Evolutionary conservation across 1,140 invertebrate species (phyloP), one percentile per base, ranked within the genome.

Genomic region (Drosophila lacteicornis): DNA sequence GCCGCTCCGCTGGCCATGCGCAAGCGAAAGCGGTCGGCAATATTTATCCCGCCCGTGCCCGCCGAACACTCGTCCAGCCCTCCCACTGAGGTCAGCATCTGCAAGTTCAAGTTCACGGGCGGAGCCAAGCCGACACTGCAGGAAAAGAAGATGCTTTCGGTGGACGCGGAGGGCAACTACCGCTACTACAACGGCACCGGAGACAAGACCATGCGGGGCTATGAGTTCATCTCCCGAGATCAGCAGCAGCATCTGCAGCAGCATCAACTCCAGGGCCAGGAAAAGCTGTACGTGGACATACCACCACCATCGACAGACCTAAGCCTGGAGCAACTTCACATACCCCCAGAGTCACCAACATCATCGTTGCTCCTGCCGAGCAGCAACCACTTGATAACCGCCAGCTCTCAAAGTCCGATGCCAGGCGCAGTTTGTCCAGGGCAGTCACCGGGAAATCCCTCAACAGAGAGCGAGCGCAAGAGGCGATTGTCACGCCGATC

Each of bases 51-150:
- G 0, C 96, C 96, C 0, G 95, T 96, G 92, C 96, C 96, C 0
- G 93, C 94, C 0, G 96, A 96, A 70, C 96, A 95, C 67, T 93
- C 94, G 5, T 95, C 95, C 11, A 96, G 96, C 78, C 96, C 96
- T 0, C 95, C 96, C 0, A 96, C 96, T 0, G 96, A 97, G 92
- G 96, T 97, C 46, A 97, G 97, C 92, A 98, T 98, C 88, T 98
- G 97, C 91, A 98, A 98, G 88, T 98, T 98, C 85, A 98, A 98
- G 91, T 98, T 98, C 88, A 98, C 97, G 0, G 97, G 97, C 5
- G 97, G 97, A 0, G 96, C 96, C 30, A 97, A 97, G 69, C 97
- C 97, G 0, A 96, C 95, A 51, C 92, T 98, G 33, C 96, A 98
- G 91, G 97, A 98, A 82, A 98, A 98, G 93, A 98, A 98, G 92